Evolutionary conservation across 2,888 invertebrate genomes (phyloP), one percentile per base, ranked within the genome.

Genomic region (Xestoiulus laeticollis): DNA sequence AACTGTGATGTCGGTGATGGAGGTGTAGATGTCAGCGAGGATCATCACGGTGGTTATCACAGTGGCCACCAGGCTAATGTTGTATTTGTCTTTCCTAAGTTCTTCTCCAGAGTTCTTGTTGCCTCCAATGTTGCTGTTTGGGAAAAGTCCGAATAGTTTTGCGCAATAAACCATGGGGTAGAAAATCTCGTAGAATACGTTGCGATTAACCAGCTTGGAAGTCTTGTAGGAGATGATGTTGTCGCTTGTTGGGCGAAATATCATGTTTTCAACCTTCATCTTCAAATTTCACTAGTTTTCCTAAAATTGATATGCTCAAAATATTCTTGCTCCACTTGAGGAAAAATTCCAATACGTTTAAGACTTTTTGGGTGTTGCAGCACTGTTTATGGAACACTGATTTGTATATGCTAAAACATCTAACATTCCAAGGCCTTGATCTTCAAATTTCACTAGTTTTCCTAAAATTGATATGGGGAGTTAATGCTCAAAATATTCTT

Each of bases 21-120:
- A 84, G 19, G 84, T 84, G 84, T 38, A 84, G 22, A 84, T 84
- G 43, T 84, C 84, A 33, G 84, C 84, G 16, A 33, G n/a, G 84
- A 84, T 84, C 43, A 43, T 43, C 33, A 33, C n/a, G 33, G 84
- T 43, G 33, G 84, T 84, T 8, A 84, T 26, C 84, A 84, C n/a
- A n/a, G 84, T 84, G n/a, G 84, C 32, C 22, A 84, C 22, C 6
- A 84, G 16, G 19, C 33, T 84, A 10, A 84, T 33, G 84, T 84
- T 84, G 84, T 84, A 84, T 84, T 43, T 84, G 1, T 84, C 84
- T 6, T 12, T 6, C 19, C 33, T 32, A 84, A 84, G 33, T 38
- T 33, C 38, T 14, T 84, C n/a, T 1, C 43, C 43, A 33, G 33
- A 43, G 3, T 33, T 19, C 5, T 53, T 33, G 68, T 30, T 44